Evolutionary conservation across 2,888 invertebrate genomes (phyloP).

Genomic region (Rhogogaster chlorosoma): DNA sequence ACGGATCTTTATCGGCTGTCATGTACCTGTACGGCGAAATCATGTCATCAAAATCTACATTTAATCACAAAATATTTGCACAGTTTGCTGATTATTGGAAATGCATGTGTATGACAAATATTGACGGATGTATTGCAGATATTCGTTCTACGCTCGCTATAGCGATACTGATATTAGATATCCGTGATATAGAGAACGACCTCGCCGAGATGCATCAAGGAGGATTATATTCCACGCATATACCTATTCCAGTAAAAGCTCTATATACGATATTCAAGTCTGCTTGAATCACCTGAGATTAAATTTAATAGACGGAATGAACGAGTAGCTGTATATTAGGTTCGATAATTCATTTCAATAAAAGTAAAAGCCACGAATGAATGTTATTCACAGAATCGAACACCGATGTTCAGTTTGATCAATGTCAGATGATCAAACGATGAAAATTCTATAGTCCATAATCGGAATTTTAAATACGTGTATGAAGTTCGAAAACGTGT

Average conservation of each 20-base stretch:
- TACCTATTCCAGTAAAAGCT: not conserved
- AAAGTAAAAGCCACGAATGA: not conserved
- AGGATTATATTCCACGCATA: not conserved
- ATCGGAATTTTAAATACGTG: too few species aligned
- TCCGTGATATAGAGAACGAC: not conserved
- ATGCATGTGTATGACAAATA: conserved; percentile 20
- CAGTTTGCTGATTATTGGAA: conserved; percentile 1
- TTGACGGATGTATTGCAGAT: conserved; percentile 37
- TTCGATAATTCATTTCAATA: not conserved
- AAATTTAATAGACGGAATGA: not conserved
- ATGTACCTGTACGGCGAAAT: not conserved
- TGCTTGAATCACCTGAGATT: not conserved
- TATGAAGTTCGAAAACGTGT: too few species aligned
- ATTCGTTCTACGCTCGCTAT: not conserved
- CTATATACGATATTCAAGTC: not conserved
- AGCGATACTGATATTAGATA: conserved; percentile 1
- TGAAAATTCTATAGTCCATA: too few species aligned
- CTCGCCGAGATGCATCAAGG: not conserved
- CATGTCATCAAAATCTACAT: not conserved
- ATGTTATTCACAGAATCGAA: too few species aligned
- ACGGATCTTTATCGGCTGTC: not conserved
- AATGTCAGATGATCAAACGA: too few species aligned
- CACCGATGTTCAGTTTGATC: too few species aligned
- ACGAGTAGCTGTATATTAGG: too few species aligned
- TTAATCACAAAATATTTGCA: conserved; percentile 4